Evolutionary conservation across 2,113 vertebrate species (phyloP).

Genomic region (Phaethon lepturus): DNA sequence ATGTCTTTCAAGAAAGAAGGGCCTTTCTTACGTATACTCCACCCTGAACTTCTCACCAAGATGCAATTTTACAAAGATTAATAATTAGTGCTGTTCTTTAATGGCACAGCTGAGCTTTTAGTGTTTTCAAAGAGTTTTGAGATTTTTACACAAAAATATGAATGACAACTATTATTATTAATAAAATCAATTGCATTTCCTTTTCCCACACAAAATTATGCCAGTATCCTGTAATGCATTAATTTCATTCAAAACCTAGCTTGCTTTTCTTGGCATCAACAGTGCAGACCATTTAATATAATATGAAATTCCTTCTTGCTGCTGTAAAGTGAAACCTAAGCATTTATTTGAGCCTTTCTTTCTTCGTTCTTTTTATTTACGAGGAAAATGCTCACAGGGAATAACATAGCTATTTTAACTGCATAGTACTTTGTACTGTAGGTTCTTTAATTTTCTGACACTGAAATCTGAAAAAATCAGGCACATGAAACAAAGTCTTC

Average conservation of each 20-base stretch:
- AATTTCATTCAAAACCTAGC: neutral
- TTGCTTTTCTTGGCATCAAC: neutral
- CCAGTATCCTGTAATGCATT: neutral
- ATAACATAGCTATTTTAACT: neutral
- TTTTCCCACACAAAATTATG: neutral
- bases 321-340: neutral
- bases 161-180: neutral
- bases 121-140: neutral
- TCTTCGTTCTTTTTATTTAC: neutral
- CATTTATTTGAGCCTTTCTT: neutral
- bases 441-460: neutral
- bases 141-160: neutral
- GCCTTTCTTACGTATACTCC: rapidly evolving
- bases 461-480: neutral
- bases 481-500: neutral
- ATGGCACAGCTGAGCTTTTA: neutral
- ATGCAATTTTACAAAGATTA: neutral
- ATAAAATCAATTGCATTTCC: neutral
- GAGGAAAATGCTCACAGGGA: neutral
- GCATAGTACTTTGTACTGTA: neutral
- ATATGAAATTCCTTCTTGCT: conserved; percentile 13
- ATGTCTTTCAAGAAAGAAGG: neutral
- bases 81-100: neutral
- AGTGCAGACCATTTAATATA: neutral
- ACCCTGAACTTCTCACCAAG: neutral